A percentile compares a stretch with the other conserved stretches of the same genome.
Conservation (phyloP, 1,140 invertebrate species). For the Bombus superbus region DNA sequence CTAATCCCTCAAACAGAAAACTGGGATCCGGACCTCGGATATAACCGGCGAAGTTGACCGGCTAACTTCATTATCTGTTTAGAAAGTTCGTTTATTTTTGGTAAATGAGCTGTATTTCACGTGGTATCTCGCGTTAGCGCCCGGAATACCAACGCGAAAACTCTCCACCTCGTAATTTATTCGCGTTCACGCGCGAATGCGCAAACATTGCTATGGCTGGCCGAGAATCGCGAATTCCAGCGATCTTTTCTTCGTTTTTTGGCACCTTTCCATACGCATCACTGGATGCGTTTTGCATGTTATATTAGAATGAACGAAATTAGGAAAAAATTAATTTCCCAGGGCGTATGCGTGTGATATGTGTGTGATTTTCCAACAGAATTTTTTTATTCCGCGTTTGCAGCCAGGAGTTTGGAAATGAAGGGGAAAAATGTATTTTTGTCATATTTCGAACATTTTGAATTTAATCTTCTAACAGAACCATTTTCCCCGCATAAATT, state of each 20-base stretch:
- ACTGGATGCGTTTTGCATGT: neutral
- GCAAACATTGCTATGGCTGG: neutral
- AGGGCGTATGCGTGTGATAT: too few species aligned
- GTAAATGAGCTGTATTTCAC: constrained; percentile 26
- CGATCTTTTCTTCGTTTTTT: neutral
- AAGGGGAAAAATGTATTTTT: neutral
- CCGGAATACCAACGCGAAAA: neutral
- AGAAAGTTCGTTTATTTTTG: constrained; percentile 34
- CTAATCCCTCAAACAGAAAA: constrained; percentile 31
- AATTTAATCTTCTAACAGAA: too few species aligned
- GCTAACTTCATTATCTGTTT: constrained; percentile 40
- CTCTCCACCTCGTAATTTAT: constrained; percentile 13
- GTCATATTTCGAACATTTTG: too few species aligned
- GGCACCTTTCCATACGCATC: neutral
- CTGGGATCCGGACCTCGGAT: neutral
- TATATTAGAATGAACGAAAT: neutral
- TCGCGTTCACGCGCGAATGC: neutral
- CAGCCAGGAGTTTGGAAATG: neutral
- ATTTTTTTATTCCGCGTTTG: neutral
- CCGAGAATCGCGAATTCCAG: neutral
- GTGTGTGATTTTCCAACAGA: neutral
- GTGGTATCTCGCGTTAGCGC: constrained; percentile 10
- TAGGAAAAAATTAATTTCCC: neutral
- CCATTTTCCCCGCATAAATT: too few species aligned
- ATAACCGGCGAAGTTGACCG: constrained; percentile 7